Conservation (phyloP, 92 coral and sea anemone genomes). For the Umimayanthus chanpuru region DNA sequence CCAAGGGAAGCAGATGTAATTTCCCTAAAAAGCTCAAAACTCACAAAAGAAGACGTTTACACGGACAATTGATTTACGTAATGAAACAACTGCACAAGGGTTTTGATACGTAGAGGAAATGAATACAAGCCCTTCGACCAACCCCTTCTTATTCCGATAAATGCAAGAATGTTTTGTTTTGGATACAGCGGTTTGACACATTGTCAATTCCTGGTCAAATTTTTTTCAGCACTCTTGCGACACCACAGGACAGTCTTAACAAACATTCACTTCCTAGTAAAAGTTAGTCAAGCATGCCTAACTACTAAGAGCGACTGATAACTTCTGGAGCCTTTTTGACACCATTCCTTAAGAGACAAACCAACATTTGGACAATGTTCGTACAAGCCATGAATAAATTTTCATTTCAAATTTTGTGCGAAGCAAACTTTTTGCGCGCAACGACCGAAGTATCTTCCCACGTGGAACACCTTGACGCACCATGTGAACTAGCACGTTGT, state of each 20-base stretch:
- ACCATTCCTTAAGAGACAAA: background rate
- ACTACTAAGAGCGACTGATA: background rate
- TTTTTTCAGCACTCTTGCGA: conserved; percentile 26
- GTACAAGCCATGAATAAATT: conserved; percentile 14
- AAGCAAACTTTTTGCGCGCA: conserved; percentile 40
- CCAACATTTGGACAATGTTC: background rate
- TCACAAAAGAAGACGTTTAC: conserved; percentile 38
- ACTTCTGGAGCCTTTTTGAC: background rate
- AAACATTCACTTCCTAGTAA: conserved; percentile 29
- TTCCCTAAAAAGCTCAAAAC: background rate
- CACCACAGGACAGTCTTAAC: conserved; percentile 10
- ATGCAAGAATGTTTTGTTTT: conserved; percentile 12
- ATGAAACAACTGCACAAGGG: conserved; percentile 16
- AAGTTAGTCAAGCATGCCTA: conserved; percentile 22
- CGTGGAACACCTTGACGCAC: conserved; percentile 89
- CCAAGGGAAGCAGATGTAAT: conserved; percentile 39
- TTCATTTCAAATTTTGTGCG: conserved; percentile 20
- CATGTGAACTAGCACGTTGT: conserved; percentile 96
- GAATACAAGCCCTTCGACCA: conserved; percentile 21
- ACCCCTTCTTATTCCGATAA: conserved; percentile 1
- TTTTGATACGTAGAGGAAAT: conserved; percentile 35
- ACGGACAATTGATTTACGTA: conserved; percentile 43
- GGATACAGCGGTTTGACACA: background rate
- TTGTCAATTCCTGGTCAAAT: conserved; percentile 4
- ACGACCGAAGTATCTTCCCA: conserved; percentile 70